phyloP scores from a whole-genome alignment of 1,140 invertebrate species.

The Trachymyrmex cornetzi region DNA sequence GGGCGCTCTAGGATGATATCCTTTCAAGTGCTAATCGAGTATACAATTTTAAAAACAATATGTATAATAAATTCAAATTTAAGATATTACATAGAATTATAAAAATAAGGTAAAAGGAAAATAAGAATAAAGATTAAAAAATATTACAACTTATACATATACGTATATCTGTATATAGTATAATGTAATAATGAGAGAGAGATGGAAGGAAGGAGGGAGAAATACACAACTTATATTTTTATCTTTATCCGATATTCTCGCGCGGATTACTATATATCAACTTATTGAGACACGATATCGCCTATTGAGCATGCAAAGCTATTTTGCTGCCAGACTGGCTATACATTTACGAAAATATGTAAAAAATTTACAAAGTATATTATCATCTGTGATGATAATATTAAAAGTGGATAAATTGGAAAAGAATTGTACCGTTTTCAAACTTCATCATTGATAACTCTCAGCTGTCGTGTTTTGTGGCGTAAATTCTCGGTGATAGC shows the following conservation, averaged over 20 bases:
- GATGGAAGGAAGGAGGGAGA: background rate
- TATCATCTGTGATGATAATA: slow-evolving; percentile 24
- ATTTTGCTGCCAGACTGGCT: background rate
- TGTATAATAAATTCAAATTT: too few relatives aligned
- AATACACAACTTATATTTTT: background rate
- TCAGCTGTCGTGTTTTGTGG: slow-evolving; percentile 4
- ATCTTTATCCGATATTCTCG: background rate
- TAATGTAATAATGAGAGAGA: background rate
- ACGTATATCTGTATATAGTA: too few relatives aligned
- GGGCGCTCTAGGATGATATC: too few relatives aligned
- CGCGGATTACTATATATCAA: background rate
- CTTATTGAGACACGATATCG: background rate
- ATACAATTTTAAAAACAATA: too few relatives aligned
- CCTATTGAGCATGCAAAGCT: background rate
- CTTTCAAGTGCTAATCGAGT: too few relatives aligned
- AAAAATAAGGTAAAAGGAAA: too few relatives aligned
- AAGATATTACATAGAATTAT: too few relatives aligned
- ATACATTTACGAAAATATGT: slow-evolving; percentile 16
- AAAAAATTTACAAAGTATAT: slow-evolving; percentile 21
- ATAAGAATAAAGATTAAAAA: too few relatives aligned
- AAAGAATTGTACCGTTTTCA: slow-evolving; percentile 39
- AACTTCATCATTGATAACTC: slow-evolving; percentile 50
- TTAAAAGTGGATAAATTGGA: slow-evolving; percentile 46
- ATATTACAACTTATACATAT: too few relatives aligned
- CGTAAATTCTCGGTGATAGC: slow-evolving; percentile 42